phyloP scores from a whole-genome alignment of 2,113 vertebrate species.

The Cavia aperea region DNA sequence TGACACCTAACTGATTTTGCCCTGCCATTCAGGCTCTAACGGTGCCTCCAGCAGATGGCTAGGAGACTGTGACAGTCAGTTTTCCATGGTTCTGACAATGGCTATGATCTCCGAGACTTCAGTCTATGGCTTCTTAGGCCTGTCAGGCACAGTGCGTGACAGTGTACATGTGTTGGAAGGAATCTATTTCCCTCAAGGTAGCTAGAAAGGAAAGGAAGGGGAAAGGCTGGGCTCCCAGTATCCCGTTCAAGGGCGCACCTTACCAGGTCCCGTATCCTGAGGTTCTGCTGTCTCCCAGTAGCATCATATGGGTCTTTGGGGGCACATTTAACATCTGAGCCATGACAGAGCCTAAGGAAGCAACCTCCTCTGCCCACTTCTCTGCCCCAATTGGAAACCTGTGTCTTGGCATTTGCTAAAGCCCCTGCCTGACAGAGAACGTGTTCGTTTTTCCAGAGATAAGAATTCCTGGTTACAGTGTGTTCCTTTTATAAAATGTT shows the following conservation, averaged over 20 bases:
- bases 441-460: neutral
- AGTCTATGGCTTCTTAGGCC: neutral
- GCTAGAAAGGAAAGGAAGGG: neutral
- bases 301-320: neutral
- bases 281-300: neutral
- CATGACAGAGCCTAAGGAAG: neutral
- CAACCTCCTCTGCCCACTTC: neutral
- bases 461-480: neutral
- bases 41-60: neutral
- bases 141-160: neutral
- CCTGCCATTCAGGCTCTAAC: neutral
- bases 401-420: neutral
- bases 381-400: neutral
- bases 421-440: neutral
- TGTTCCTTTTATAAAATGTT: slow-evolving; percentile 1
- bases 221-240: neutral
- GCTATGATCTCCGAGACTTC: neutral
- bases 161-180: neutral
- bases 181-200: neutral
- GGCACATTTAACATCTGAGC: neutral
- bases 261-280: no score
- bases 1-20: neutral
- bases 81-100: neutral
- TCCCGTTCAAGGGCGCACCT: neutral
- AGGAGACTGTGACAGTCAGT: neutral